Percentiles rank a stretch among this genome's conserved stretches.
These are phyloP conservation scores for Lasaia peninsularis DNA, from an alignment of 1,140 invertebrate genomes.

Conservation along the genomic window DNA sequence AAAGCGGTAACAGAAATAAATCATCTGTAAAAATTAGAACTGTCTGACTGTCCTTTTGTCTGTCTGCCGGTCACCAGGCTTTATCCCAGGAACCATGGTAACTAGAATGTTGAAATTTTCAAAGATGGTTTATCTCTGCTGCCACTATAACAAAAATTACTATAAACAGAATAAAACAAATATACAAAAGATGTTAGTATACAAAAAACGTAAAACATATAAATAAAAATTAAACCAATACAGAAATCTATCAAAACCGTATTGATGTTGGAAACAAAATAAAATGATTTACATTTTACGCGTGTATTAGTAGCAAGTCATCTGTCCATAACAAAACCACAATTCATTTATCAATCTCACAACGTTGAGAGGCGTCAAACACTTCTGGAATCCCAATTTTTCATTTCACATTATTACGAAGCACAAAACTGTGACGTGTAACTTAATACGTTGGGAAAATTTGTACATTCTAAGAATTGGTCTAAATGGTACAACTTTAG, in stretches of 20 bases:
- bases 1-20: too few relatives aligned
- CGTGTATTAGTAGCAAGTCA: constrained; percentile 48
- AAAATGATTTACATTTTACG: neutral
- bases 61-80: too few relatives aligned
- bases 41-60: too few relatives aligned
- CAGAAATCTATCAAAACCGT: neutral
- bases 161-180: too few relatives aligned
- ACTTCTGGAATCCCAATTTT: constrained; percentile 38
- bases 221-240: neutral
- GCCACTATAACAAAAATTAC: too few relatives aligned
- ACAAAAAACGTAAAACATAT: too few relatives aligned
- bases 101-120: too few relatives aligned
- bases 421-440: constrained; percentile 24
- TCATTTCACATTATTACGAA: constrained; percentile 34
- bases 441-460: neutral
- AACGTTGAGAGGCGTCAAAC: constrained; percentile 39
- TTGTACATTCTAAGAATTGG: neutral
- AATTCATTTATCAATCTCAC: constrained; percentile 50
- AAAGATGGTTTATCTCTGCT: too few relatives aligned
- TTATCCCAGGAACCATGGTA: too few relatives aligned
- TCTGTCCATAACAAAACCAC: constrained; percentile 41
- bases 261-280: neutral
- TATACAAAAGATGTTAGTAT: too few relatives aligned
- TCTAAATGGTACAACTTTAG: neutral
- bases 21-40: too few relatives aligned